Base-by-base conservation (phyloP, 2,888 invertebrate species). In the Timema podura region DNA sequence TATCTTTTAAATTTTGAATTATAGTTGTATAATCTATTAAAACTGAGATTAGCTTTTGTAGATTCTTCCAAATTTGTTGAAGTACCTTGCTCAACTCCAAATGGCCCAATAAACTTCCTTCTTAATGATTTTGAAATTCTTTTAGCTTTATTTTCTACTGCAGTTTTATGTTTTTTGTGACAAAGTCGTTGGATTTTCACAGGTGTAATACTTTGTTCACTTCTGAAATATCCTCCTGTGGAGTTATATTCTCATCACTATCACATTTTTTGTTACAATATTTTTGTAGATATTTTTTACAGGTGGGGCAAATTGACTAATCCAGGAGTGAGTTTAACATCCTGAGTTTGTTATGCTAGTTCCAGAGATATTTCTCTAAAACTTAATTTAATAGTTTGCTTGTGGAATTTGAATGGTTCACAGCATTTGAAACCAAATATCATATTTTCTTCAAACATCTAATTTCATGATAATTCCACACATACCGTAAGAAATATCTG, bases 1-100 rank as follows among this genome's bases (percentile, higher is more conserved):
- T 74, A 44, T 44, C 67, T 68, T 73, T 71, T 8, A 73, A 68
- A 64, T 65, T 65, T 45, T 45, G 13, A 47, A 65, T 47, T 48
- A 45, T 15, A 47, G 48, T 66, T 48, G 30, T 48, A 47, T 66
- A 66, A 47, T 66, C 66, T 48, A 11, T n/a, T 66, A 5, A 48
- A 48, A n/a, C 46, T 57, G 15, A 16, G 15, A 15, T 57, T 16
- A 57, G 0, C 57, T n/a, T 0, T n/a, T n/a, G 57, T 57, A 57
- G 64, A 64, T 64, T 64, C 64, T 64, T 64, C 5, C 44, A 30
- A 64, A 11, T 64, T 64, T 64, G n/a, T 57, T 13, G 8, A n/a
- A 10, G 57, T 57, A 9, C 30, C 15, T 57, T 1, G 13, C 30
- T 57, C n/a, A 57, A 13, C 57, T 57, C 15, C 15, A 11, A 5